Evolutionary conservation across 2,888 invertebrate genomes (phyloP), one percentile per base, ranked within the genome.

Genomic region (Ectemnius lituratus): DNA sequence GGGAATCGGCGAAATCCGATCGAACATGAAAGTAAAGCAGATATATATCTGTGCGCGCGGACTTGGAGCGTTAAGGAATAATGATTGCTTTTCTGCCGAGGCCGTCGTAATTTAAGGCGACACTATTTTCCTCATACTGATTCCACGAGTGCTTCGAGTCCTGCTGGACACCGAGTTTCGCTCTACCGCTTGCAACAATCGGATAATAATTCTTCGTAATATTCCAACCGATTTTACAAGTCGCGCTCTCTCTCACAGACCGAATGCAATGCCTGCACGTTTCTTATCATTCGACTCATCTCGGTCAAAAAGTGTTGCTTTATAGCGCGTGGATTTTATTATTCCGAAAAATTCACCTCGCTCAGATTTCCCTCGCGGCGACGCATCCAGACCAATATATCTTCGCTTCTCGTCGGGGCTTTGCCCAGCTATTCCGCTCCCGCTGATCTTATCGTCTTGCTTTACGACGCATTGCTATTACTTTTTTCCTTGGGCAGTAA

Each of bases 81-180:
- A 76, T 66, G 73, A 79, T 78, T 62, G 60, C 57, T 71, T 69
- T 73, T 61, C 71, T 65, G 64, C 20, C 62, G 16, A 52, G 58
- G 57, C 37, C 64, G 69, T 67, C 56, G 72, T 77, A 77, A 77
- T 77, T 77, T 76, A 70, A 77, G 59, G 60, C 62, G 73, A 76
- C 67, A 59, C 73, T 73, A 67, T 64, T 75, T 78, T 56, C 52
- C 60, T 45, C 56, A 16, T 45, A 46, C 37, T 11, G 23, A 23
- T 23, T 23, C 23, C 2, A 2, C 2, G 20, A 45, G 45, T 67
- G 64, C 27, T 57, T 52, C 57, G n/a, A 56, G 73, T 75, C 66
- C 73, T 75, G 65, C 66, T 56, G 18, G 52, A 65, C 28, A 8
- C 28, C 37, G 8, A 37, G 56, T 58, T 61, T 66, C 70, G 74